Evolutionary conservation across 92 coral and sea anemone genomes (phyloP).

Genomic region (Zoanthus solanderi): DNA sequence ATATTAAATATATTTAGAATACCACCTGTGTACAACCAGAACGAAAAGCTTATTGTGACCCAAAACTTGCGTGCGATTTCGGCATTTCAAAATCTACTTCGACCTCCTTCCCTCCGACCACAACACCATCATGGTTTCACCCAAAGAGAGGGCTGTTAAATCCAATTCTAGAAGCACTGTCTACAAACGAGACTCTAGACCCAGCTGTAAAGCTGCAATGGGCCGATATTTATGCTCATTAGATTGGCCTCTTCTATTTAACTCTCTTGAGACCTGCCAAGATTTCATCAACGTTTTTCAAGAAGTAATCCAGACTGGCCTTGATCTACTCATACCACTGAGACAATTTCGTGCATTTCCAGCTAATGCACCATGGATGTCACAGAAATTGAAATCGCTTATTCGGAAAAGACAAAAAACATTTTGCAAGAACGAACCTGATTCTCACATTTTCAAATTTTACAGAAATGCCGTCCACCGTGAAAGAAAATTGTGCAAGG

Average conservation of each 20-base stretch:
- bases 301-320: neutral
- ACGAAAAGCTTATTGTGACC: no score
- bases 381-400: conserved; percentile 26
- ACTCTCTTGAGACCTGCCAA: no score
- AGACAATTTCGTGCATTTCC: conserved; percentile 19
- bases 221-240: neutral
- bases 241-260: no score
- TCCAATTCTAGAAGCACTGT: conserved; percentile 18
- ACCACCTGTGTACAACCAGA: no score
- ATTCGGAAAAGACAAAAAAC: no score
- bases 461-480: conserved; percentile 48
- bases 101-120: no score
- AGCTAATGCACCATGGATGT: conserved; percentile 32
- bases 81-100: no score
- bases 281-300: no score
- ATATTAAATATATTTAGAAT: no score
- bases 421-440: no score
- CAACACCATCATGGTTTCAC: no score
- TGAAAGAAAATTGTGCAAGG: conserved; percentile 42
- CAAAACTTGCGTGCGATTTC: no score
- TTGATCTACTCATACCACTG: conserved; percentile 47
- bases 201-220: conserved; percentile 36
- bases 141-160: neutral
- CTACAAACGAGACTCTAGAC: conserved; percentile 4
- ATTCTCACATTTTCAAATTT: neutral